Evolutionary conservation across 2,797 vertebrate genomes (phyloP), one percentile per base, ranked within the genome.

Genomic region (Rhinella marina): DNA sequence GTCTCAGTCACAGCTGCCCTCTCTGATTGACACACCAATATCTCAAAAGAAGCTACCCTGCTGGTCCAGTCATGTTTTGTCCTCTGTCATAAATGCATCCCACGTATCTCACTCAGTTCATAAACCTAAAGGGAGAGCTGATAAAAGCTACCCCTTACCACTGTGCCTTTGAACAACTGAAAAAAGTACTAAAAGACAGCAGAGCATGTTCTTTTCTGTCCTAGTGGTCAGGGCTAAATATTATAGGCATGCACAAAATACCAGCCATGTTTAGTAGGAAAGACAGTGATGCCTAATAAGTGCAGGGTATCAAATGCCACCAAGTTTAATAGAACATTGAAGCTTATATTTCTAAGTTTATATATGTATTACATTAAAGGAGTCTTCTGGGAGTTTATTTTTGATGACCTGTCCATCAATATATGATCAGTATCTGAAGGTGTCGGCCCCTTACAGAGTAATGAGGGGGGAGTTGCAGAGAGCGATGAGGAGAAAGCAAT

Each of bases 111-210:
- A 70, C 89, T 90, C 7, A 8, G 70, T 83, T 88, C 90, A 68
- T 21, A 0, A 90, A 91, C 92, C 92, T 86, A 19, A 87, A 59
- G 92, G 90, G 92, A 90, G 91, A 92, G 86, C 82, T 84, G 91
- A 93, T 91, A 93, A 95, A 95, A 93, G 92, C 92, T 92, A 90
- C 91, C 91, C 92, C 90, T 82, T 90, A 89, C 92, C 90, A 88
- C 91, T 73, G 52, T 91, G 87, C 91, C 91, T 94, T 91, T 91
- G 92, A 92, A 92, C 93, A 93, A 93, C 94, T 95, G 93, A 94
- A 93, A 90, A 78, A 88, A 89, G 59, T 90, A 91, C 92, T 92
- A 93, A 76, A 48, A 83, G 85, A 92, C 91, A 91, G 94, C 94
- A 92, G 93, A 90, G 92, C 94, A 82, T 41, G 85, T 81, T 85